Percentiles rank a stretch among this genome's conserved stretches.
Evolutionary conservation across 2,797 vertebrate species (phyloP).

Genomic region (Meda fulgida): DNA sequence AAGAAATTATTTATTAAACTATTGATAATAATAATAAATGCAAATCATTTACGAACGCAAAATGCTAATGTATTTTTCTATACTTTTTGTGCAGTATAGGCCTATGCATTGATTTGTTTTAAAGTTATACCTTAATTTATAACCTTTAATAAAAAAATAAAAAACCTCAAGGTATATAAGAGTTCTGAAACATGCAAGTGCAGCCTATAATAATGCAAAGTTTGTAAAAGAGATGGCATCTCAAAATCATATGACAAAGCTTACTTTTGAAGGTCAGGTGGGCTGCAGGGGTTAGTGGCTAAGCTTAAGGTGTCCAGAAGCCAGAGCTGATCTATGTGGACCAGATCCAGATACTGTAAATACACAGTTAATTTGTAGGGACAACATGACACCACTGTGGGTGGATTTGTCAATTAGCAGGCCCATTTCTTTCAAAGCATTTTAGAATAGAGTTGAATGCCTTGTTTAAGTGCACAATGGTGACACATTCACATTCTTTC

Average conservation of each 20-base stretch:
- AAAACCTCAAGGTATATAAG: not conserved
- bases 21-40: not conserved
- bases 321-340: conserved; percentile 43
- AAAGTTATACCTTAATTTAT: not conserved
- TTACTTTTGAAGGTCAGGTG: conserved; percentile 21
- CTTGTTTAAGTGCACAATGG: not conserved
- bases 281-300: not conserved
- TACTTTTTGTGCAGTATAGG: not conserved
- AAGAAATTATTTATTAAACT: not conserved
- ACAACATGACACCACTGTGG: conserved; percentile 46
- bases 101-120: not conserved
- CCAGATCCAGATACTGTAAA: conserved; percentile 42
- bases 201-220: not conserved
- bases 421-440: conserved; percentile 5
- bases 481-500: not conserved
- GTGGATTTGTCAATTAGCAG: conserved; percentile 46
- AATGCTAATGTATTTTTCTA: too few relatives aligned
- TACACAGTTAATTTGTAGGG: conserved; percentile 11
- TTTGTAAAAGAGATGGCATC: not conserved
- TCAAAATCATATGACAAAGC: not conserved
- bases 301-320: conserved; percentile 31
- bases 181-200: not conserved
- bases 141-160: not conserved
- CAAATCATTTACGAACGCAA: too few relatives aligned
- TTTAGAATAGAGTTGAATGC: not conserved